Conservation (phyloP, 2,888 invertebrate species). For the Anaspis maculata region DNA sequence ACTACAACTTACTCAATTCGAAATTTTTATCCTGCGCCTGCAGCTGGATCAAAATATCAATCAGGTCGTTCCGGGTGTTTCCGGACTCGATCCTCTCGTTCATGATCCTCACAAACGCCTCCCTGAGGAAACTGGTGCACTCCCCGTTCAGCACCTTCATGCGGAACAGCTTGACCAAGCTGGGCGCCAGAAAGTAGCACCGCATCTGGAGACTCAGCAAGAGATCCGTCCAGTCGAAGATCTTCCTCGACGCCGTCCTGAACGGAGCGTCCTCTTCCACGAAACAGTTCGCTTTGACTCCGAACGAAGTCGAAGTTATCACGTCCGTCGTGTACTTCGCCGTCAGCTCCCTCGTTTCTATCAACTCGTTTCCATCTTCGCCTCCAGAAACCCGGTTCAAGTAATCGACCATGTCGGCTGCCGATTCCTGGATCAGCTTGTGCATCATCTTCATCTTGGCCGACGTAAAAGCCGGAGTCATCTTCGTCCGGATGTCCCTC, state of each 20-base stretch:
- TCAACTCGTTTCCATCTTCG: too few species aligned
- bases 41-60: constrained; percentile 17
- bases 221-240: constrained; percentile 12
- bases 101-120: constrained; percentile 15
- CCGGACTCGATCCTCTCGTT: constrained; percentile 11
- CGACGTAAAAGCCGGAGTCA: constrained; percentile 45
- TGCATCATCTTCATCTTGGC: constrained; percentile 46
- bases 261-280: constrained; percentile 18
- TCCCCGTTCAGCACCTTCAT: constrained; percentile 15
- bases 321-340: constrained; percentile 16
- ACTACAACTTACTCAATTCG: too few species aligned
- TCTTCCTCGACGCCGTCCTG: constrained; percentile 8
- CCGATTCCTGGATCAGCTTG: constrained; percentile 28
- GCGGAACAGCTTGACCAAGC: constrained; percentile 13
- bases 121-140: constrained; percentile 12
- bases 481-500: constrained; percentile 43
- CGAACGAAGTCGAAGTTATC: constrained; percentile 19
- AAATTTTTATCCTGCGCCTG: too few species aligned
- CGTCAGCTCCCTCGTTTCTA: too few species aligned
- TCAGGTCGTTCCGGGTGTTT: constrained; percentile 15
- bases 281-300: constrained; percentile 19
- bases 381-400: background rate
- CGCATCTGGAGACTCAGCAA: constrained; percentile 10
- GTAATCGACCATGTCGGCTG: background rate
- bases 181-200: constrained; percentile 17